Evolutionary conservation across 2,797 vertebrate species (phyloP), one percentile per base, ranked within the genome.

Genomic region (Sebastolobus alascanus): DNA sequence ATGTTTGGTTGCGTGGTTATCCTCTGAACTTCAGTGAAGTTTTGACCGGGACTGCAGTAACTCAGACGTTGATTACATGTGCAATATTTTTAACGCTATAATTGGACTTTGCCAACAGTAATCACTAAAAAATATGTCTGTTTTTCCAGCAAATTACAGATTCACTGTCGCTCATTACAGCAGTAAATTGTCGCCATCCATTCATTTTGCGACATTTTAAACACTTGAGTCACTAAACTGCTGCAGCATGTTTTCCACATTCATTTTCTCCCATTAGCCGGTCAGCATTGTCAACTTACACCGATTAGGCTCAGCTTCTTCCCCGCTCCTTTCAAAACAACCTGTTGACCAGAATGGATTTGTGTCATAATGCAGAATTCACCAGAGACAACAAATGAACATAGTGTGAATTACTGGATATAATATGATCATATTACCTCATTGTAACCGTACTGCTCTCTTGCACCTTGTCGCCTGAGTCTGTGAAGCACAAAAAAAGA

Each of bases 241-340:
- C 18, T 43, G 7, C 40, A 63, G n/a, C 46, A 20, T 56, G 13
- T 60, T 38, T 71, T 67, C 38, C 38, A 38, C 43, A 55, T 54
- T 46, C 4, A 73, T 61, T 76, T 59, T 1, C 7, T 29, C 16
- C 20, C 8, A 52, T 64, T 31, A 50, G 31, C 8, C 60, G 8
- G 29, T 66, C 35, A 20, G 9, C 35, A 55, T n/a, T 35, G 38
- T 83, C 20, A 80, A 95, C 96, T 94, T 95, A 96, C 96, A 78
- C 96, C 96, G 77, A 96, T 93, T 58, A 96, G 94, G 76, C 95
- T 96, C 61, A 96, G 87, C 69, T 96, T 96, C 90, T 96, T 96
- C 27, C 93, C 95, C 0, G 95, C 91, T 87, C 95, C 95, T 92
- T 96, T 96, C 67, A 96, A 90, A 86, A 96, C 92, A 18, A 96